Base-by-base conservation (phyloP, 1,140 invertebrate species). In the Onthophagus taurus region DNA sequence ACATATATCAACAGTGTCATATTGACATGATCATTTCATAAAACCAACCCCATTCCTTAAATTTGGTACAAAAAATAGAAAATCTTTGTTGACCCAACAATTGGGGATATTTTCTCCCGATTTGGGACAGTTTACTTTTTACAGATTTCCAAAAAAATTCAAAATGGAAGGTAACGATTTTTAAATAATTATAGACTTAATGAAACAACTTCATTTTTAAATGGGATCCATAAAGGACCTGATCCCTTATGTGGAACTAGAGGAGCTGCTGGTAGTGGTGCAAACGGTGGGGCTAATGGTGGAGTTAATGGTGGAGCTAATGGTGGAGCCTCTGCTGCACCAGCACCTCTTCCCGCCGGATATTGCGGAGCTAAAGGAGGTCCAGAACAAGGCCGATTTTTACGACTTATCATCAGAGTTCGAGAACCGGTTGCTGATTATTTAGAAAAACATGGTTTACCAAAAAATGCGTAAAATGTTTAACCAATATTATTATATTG, bases 381-480 rank as follows among this genome's bases (percentile, higher is more conserved):
- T 29, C 19, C 24, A 29, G 21, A 14, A 7, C 38, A 41, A 13
- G 29, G 19, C 11, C 24, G 8, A 26, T 29, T 41, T 17, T 18
- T 21, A 14, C 24, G 38, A 26, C 29, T 26, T 17, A 26, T 41
- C 11, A 11, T 26, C 11, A 26, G 19, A 41, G 16, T 36, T 17
- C 23, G 42, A 20, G 42, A 44, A 36, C 42, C 31, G 13, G 16
- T 44, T 13, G 33, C 33, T 17, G 33, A 44, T n/a, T 44, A 36
- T 29, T 23, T 35, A 26, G 33, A 36, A 44, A 34, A 21, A 29
- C 42, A 36, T 18, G 42, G 33, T 24, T 37, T 60, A 26, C 44
- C 56, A 9, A 55, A 51, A 46, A 47, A 50, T 14, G 52, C 57
- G 58, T 60, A 13, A n/a, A 36, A 29, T 37, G 31, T 38, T 17